Percentiles rank a stretch among this genome's conserved stretches.
Evolutionary conservation across 2,113 vertebrate genomes (phyloP).

Genomic region (Bos taurus): ARS-UCD2.0 NC_037349.1:55799501-55800000

Average conservation of each 20-base stretch:
- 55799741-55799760: background rate
- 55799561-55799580: background rate
- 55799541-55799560: background rate
- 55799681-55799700: background rate
- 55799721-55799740: background rate
- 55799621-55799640: background rate
- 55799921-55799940: background rate
- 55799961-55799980: constrained; percentile 8
- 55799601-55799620: background rate
- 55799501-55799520: background rate
- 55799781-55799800: background rate
- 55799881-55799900: background rate
- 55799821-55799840: background rate
- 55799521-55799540: background rate
- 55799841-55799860: background rate
- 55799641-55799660: background rate
- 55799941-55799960: constrained; percentile 45
- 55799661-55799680: background rate
- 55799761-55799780: background rate
- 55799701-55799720: background rate
- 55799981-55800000: background rate
- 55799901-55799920: background rate
- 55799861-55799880: background rate
- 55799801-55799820: background rate
- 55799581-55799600: background rate